Evolutionary conservation across 2,113 vertebrate species (phyloP).

Genomic region (Atractosteus spatula): DNA sequence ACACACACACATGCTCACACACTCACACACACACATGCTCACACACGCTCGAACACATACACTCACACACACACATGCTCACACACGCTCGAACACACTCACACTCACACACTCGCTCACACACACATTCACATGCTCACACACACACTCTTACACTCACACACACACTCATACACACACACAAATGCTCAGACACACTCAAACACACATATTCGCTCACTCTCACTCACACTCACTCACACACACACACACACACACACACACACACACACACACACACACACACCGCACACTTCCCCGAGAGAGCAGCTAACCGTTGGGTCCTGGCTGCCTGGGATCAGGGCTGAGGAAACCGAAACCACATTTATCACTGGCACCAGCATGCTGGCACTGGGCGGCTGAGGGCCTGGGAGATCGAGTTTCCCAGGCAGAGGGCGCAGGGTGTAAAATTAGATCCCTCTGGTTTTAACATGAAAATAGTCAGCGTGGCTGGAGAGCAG

Average conservation of each 20-base stretch:
- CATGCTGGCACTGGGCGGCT: conserved; percentile 16
- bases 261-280: neutral
- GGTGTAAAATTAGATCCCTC: conserved; percentile 48
- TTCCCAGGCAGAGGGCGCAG: conserved; percentile 29
- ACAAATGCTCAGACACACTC: too few relatives aligned
- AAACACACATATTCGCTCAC: too few relatives aligned
- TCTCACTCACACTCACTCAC: neutral
- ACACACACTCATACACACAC: too few relatives aligned
- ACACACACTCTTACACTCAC: too few relatives aligned
- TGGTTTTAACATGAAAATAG: conserved; percentile 37
- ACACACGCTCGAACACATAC: too few relatives aligned
- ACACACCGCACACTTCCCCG: conserved; percentile 14
- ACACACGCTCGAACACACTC: too few relatives aligned
- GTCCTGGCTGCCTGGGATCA: conserved; percentile 22
- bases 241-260: neutral
- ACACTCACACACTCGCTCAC: too few relatives aligned
- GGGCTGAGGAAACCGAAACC: conserved; percentile 40
- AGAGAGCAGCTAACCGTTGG: conserved; percentile 18
- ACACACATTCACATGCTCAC: too few relatives aligned
- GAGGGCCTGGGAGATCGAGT: conserved; percentile 29
- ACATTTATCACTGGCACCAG: conserved; percentile 40
- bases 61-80: too few relatives aligned
- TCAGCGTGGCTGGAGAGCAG: neutral
- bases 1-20: too few relatives aligned
- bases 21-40: too few relatives aligned